These are phyloP conservation scores for Magallana nippona DNA, from an alignment of 2,888 invertebrate genomes.

Conservation along the genomic window DNA sequence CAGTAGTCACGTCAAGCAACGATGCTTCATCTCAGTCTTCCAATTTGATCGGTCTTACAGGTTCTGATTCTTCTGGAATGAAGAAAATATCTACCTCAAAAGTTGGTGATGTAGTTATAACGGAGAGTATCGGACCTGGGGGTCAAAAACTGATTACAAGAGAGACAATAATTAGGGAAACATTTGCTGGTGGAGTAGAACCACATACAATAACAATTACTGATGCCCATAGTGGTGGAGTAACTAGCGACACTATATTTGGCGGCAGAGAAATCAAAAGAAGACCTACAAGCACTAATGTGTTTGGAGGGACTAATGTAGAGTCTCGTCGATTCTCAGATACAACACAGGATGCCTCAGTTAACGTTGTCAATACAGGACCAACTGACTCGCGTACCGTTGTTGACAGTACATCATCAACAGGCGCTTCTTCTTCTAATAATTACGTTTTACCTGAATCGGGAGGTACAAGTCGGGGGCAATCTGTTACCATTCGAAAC, in stretches of 20 bases:
- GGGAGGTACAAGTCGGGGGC: not conserved
- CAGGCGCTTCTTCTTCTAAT: not conserved
- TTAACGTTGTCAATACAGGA: not conserved
- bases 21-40: not conserved
- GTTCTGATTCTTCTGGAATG: not conserved
- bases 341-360: not conserved
- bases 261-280: not conserved
- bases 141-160: constrained; percentile 9
- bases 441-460: not conserved
- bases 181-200: constrained; percentile 1
- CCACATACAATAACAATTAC: not conserved
- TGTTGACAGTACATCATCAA: not conserved
- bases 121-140: not conserved
- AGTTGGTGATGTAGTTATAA: not conserved
- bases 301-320: not conserved
- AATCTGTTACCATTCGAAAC: not conserved
- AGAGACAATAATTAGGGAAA: constrained; percentile 6
- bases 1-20: not conserved
- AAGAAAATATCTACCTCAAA: not conserved
- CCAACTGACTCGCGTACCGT: not conserved
- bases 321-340: not conserved
- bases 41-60: not conserved
- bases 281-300: not conserved
- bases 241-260: not conserved
- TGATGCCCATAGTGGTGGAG: not conserved